Conservation (phyloP, 2,888 invertebrate species). For the Acanthosoma haemorrhoidale region DNA sequence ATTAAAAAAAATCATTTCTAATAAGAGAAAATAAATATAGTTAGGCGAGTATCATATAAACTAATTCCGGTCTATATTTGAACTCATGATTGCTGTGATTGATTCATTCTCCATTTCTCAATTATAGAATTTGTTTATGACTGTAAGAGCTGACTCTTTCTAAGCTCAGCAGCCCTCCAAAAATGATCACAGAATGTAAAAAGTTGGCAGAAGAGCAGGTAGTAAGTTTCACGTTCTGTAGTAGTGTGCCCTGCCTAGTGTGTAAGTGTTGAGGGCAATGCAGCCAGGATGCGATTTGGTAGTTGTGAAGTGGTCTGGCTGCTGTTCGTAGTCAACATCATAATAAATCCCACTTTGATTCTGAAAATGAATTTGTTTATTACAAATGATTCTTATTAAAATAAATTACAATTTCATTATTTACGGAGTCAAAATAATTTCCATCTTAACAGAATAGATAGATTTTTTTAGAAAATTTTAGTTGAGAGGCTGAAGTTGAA, state of each 20-base stretch:
- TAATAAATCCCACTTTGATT: conserved; percentile 87
- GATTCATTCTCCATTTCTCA: background rate
- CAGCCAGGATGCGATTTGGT: conserved; percentile 56
- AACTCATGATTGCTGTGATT: background rate
- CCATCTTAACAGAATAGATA: too few relatives aligned
- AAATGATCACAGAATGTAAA: conserved; percentile 3
- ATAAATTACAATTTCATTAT: background rate
- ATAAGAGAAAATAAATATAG: background rate
- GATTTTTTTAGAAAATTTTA: too few relatives aligned
- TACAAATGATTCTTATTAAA: background rate
- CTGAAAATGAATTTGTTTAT: conserved; percentile 50
- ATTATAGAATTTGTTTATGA: background rate
- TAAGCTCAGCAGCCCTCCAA: background rate
- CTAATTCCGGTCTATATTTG: background rate
- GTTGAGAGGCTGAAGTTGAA: too few relatives aligned
- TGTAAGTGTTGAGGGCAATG: conserved; percentile 77
- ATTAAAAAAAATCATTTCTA: too few relatives aligned
- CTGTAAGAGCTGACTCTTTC: background rate
- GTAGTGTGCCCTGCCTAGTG: conserved; percentile 63
- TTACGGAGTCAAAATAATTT: too few relatives aligned
- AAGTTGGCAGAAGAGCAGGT: background rate
- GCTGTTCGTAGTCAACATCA: conserved; percentile 76
- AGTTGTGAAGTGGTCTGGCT: conserved; percentile 52
- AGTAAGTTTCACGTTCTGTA: conserved; percentile 50
- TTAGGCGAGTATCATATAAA: background rate